Percentiles rank a stretch among this genome's conserved stretches.
phyloP scores from a whole-genome alignment of 2,113 vertebrate species.

The Rhinogobius similis region DNA sequence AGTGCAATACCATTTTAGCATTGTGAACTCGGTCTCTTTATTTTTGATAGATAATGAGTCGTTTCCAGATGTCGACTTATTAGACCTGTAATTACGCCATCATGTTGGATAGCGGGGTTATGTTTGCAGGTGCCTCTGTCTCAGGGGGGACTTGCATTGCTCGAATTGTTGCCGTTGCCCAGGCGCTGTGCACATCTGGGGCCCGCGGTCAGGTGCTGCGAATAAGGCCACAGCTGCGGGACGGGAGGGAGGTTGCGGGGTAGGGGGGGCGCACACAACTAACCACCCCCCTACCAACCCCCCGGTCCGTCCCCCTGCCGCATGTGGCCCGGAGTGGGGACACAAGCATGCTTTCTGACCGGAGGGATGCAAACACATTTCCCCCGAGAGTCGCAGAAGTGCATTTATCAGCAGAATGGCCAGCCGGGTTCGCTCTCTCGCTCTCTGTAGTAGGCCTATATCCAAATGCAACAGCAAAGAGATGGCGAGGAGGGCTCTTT shows the following conservation, averaged over 20 bases:
- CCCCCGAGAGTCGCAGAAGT: slow-evolving; percentile 57
- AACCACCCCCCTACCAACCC: slow-evolving; percentile 10
- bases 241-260: slow-evolving; percentile 35
- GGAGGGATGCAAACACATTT: slow-evolving; percentile 67
- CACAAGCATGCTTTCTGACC: slow-evolving; percentile 58
- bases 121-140: slow-evolving; percentile 72
- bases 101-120: slow-evolving; percentile 60
- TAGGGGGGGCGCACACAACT: background rate
- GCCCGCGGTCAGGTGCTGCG: slow-evolving; percentile 71
- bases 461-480: slow-evolving; percentile 61
- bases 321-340: slow-evolving; percentile 45
- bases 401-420: slow-evolving; percentile 72
- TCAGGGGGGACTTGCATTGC: slow-evolving; percentile 70
- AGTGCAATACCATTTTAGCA: slow-evolving; percentile 42
- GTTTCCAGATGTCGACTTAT: slow-evolving; percentile 65
- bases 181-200: slow-evolving; percentile 68
- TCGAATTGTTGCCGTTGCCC: slow-evolving; percentile 70
- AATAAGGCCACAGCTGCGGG: slow-evolving; percentile 76
- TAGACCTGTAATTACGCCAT: slow-evolving; percentile 68
- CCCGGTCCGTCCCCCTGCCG: slow-evolving; percentile 6
- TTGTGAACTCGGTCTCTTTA: slow-evolving; percentile 36
- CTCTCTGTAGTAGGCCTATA: slow-evolving; percentile 36
- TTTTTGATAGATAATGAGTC: slow-evolving; percentile 61
- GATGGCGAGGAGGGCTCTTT: slow-evolving; percentile 32
- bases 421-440: slow-evolving; percentile 28